Base-by-base conservation (phyloP, 2,888 invertebrate species). In the Serrognathus titanus region DNA sequence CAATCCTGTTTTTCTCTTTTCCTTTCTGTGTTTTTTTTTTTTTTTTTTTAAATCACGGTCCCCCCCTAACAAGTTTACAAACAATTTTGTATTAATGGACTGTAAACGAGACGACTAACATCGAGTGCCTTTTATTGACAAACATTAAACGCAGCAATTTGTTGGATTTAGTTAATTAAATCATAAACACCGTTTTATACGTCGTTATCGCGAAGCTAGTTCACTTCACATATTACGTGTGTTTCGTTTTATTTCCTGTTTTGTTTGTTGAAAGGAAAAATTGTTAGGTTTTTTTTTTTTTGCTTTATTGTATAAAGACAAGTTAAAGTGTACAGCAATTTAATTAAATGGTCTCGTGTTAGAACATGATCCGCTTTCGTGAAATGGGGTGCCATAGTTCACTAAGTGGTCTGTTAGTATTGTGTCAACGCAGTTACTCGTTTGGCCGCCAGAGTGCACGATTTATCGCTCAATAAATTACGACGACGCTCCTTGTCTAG, bases 381-480 rank as follows among this genome's bases (percentile, higher is more conserved):
- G 57, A 61, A 58, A 63, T 64, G 62, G 63, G 57, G 65, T 59
- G 60, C 61, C 53, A 61, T 57, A 65, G 58, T 58, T 48, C 48
- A 57, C 63, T 66, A 64, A 76, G 75, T 76, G 76, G 76, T 75
- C 75, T 75, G 76, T 76, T 76, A 74, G 76, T 75, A 76, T 75
- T 76, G 74, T 76, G 75, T 76, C 76, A 76, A 75, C 74, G 75
- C 73, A 75, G 75, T 75, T 76, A 74, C 75, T 73, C 73, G 74
- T 75, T 75, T 73, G 71, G 71, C 75, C 75, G 75, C 73, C 74
- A 75, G 75, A 75, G 75, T 73, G 75, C 74, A 76, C 75, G 72
- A 76, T 76, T 76, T 76, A 76, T 76, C 76, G 76, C 75, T 76
- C 76, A 75, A 76, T 76, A 76, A 76, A 76, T 76, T 76, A 76